Conservation (phyloP, 2,113 vertebrate genomes). For the Azemiops feae region DNA sequence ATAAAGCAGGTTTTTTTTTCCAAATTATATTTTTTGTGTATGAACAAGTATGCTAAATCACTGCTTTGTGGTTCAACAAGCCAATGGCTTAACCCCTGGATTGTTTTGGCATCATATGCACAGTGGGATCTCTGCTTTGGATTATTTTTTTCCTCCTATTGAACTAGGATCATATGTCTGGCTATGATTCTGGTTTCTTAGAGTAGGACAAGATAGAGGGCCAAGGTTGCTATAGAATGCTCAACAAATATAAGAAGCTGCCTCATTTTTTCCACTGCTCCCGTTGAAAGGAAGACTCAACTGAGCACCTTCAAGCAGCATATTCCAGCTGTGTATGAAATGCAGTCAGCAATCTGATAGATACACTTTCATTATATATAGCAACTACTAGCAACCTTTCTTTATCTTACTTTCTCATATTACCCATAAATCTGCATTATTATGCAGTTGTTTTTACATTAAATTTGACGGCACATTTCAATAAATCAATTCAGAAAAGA, state of each 20-base stretch:
- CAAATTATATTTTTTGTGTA: not conserved
- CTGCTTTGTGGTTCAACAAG: not conserved
- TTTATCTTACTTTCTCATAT: not conserved
- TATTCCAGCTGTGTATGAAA: not conserved
- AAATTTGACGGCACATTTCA: not conserved
- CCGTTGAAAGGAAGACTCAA: not conserved
- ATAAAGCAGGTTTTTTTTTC: not conserved
- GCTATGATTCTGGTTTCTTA: not conserved
- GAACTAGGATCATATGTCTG: not conserved
- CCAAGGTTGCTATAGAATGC: not conserved
- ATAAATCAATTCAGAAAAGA: too few species aligned
- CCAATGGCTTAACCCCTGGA: not conserved
- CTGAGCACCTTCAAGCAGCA: not conserved
- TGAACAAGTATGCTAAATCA: not conserved
- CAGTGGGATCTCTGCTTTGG: not conserved
- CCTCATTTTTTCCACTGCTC: not conserved
- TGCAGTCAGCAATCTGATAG: not conserved
- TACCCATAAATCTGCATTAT: not conserved
- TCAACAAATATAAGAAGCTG: not conserved
- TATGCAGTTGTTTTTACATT: not conserved
- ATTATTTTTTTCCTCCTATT: not conserved
- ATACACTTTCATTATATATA: not conserved
- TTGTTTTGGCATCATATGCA: not conserved
- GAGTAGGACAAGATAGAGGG: not conserved
- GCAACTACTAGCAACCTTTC: not conserved